phyloP scores from a whole-genome alignment of 1,140 invertebrate genomes.

The Macrocentrus cingulum region DNA sequence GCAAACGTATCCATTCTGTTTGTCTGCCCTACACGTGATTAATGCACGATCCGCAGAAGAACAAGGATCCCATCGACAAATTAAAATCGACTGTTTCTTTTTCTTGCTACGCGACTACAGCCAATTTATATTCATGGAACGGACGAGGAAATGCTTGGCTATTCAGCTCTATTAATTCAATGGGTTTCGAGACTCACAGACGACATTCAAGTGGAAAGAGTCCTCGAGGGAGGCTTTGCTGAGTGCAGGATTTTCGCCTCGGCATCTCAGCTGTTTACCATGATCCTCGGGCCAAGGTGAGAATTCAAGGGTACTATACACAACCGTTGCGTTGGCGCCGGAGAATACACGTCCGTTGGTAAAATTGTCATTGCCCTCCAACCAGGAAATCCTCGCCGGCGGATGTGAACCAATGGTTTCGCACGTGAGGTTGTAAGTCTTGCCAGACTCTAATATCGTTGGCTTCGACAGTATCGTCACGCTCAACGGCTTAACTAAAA shows the following conservation, averaged over 20 bases:
- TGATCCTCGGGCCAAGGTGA: slow-evolving; percentile 81
- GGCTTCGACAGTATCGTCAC: slow-evolving; percentile 76
- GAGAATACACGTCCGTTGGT: slow-evolving; percentile 64
- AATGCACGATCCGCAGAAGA: background rate
- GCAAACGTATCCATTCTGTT: too few species aligned
- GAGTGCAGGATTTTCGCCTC: slow-evolving; percentile 78
- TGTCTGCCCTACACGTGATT: too few species aligned
- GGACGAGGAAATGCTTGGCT: slow-evolving; percentile 9
- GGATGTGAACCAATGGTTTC: slow-evolving; percentile 82
- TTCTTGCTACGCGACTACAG: too few species aligned
- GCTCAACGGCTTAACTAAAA: slow-evolving; percentile 72
- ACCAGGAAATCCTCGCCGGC: slow-evolving; percentile 79
- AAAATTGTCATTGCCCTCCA: slow-evolving; percentile 73
- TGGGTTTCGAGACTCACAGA: slow-evolving; percentile 70
- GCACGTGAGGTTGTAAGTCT: slow-evolving; percentile 75
- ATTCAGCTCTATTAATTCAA: slow-evolving; percentile 15
- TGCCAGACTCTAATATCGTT: slow-evolving; percentile 74
- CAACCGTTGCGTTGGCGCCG: slow-evolving; percentile 67
- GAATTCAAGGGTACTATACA: slow-evolving; percentile 77
- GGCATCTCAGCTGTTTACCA: slow-evolving; percentile 77
- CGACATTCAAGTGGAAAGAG: slow-evolving; percentile 77
- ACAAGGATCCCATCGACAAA: background rate
- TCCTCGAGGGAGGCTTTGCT: slow-evolving; percentile 75
- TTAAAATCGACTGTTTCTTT: slow-evolving; percentile 14
- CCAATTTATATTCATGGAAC: slow-evolving; percentile 20